These are phyloP conservation scores for Choristoneura fumiferana DNA, from an alignment of 1,140 invertebrate genomes.

Conservation along the genomic window DNA sequence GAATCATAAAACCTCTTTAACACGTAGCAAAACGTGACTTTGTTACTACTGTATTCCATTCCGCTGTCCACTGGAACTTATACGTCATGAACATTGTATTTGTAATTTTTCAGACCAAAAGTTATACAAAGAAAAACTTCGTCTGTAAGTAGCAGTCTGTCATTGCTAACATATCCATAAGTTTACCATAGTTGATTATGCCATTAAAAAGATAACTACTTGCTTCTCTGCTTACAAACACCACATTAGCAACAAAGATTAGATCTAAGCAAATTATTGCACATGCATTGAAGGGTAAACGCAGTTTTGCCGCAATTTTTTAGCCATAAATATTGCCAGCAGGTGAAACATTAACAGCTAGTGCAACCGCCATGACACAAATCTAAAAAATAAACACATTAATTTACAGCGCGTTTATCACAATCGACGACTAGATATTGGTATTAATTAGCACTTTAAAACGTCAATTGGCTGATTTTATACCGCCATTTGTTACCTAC, in stretches of 20 bases:
- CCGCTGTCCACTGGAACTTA: too few relatives aligned
- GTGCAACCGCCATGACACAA: slow-evolving; percentile 32
- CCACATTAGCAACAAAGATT: neutral
- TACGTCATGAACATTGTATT: too few relatives aligned
- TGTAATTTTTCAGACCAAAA: too few relatives aligned
- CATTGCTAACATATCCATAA: slow-evolving; percentile 11
- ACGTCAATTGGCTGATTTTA: slow-evolving; percentile 57
- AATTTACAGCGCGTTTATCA: slow-evolving; percentile 47
- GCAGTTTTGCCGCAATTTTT: neutral
- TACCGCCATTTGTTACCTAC: slow-evolving; percentile 63
- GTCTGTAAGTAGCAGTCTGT: neutral
- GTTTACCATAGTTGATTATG: slow-evolving; percentile 15
- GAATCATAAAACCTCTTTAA: too few relatives aligned
- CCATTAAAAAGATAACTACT: neutral
- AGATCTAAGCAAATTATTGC: slow-evolving; percentile 16
- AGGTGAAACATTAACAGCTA: slow-evolving; percentile 23
- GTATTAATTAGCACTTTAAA: slow-evolving; percentile 57
- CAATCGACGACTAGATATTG: slow-evolving; percentile 41
- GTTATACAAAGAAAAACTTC: too few relatives aligned
- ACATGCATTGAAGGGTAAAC: slow-evolving; percentile 1
- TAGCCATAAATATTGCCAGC: slow-evolving; percentile 8
- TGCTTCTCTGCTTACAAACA: neutral
- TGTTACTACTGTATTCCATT: too few relatives aligned
- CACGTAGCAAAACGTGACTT: too few relatives aligned
- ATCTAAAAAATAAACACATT: slow-evolving; percentile 40